Base-by-base conservation (phyloP, 2,113 vertebrate genomes). In the Rhadina sibilatrix region DNA sequence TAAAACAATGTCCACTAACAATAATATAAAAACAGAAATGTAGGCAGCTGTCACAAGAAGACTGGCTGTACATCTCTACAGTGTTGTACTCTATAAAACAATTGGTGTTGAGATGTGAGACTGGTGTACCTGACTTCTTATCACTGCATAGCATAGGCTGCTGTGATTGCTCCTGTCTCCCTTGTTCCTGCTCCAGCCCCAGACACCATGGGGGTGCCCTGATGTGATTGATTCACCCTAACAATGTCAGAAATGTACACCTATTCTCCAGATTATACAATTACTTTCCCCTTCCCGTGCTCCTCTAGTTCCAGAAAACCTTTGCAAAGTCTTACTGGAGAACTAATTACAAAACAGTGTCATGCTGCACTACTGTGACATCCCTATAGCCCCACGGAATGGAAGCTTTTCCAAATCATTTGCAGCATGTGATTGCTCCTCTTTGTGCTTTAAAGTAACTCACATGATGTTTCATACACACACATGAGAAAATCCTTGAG, bases 31-130 rank as follows among this genome's bases (percentile, higher is more conserved):
- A 87, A 12, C 8, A 65, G 56, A 74, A 65, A 78, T 40, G 11
- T 25, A 68, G 30, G 42, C 46, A 87, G 28, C 24, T 61, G 28
- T 27, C 42, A 71, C 11, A 50, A 52, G 37, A 59, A 61, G n/a
- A 33, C 12, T 50, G 46, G 17, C n/a, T 68, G 20, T 33, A 19
- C 22, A 52, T 25, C n/a, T 61, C 27, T 33, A 25, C 23, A 72
- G 50, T 18, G 40, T 1, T 81, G 9, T 31, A 30, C 11, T 77
- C 18, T 40, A 19, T 23, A 52, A 74, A 92, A 35, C 23, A 71
- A 33, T 5, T 0, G 0, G 5, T n/a, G 49, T 13, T 50, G 49
- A 68, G 68, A 61, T 42, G 27, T 33, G 44, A 20, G 6, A 27
- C 21, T 50, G 38, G 6, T 3, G 6, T 17, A 64, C 5, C 12